Evolutionary conservation across 1,140 invertebrate species (phyloP).

Genomic region (Goniozus legneri): DNA sequence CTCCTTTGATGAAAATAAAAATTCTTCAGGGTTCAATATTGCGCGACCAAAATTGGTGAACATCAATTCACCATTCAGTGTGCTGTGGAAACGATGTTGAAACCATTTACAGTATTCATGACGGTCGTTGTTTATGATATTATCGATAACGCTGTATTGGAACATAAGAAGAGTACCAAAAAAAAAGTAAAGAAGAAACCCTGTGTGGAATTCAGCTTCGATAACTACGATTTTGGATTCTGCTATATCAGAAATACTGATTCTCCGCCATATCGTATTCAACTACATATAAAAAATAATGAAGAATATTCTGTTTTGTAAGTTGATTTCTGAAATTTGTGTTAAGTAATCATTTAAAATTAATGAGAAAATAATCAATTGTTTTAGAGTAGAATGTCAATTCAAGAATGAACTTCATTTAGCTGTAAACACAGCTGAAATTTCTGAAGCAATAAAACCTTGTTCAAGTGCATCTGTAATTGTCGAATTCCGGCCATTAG

Average conservation of each 20-base stretch:
- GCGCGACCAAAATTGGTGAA: slow-evolving; percentile 34
- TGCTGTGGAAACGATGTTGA: slow-evolving; percentile 38
- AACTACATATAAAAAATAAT: slow-evolving; percentile 41
- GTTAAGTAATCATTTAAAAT: slow-evolving; percentile 1
- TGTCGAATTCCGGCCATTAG: slow-evolving; percentile 43
- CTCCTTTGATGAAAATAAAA: too few species aligned
- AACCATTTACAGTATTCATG: slow-evolving; percentile 38
- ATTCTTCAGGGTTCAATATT: slow-evolving; percentile 41
- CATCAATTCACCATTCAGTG: slow-evolving; percentile 43
- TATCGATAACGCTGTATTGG: too few species aligned
- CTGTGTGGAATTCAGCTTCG: slow-evolving; percentile 41
- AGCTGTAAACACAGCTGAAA: slow-evolving; percentile 20
- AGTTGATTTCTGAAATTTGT: slow-evolving; percentile 10
- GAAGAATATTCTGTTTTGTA: slow-evolving; percentile 35
- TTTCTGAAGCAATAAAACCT: slow-evolving; percentile 25
- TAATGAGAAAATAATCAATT: background rate
- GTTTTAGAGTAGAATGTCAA: slow-evolving; percentile 40
- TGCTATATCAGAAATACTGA: slow-evolving; percentile 41
- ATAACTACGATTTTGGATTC: slow-evolving; percentile 45
- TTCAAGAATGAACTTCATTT: slow-evolving; percentile 35
- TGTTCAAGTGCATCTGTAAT: slow-evolving; percentile 27
- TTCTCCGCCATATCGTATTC: slow-evolving; percentile 24
- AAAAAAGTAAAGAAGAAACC: too few species aligned
- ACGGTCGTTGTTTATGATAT: slow-evolving; percentile 34
- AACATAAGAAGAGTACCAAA: too few species aligned